Conservation (phyloP, 2,888 invertebrate genomes). For the Nephrotoma flavescens region DNA sequence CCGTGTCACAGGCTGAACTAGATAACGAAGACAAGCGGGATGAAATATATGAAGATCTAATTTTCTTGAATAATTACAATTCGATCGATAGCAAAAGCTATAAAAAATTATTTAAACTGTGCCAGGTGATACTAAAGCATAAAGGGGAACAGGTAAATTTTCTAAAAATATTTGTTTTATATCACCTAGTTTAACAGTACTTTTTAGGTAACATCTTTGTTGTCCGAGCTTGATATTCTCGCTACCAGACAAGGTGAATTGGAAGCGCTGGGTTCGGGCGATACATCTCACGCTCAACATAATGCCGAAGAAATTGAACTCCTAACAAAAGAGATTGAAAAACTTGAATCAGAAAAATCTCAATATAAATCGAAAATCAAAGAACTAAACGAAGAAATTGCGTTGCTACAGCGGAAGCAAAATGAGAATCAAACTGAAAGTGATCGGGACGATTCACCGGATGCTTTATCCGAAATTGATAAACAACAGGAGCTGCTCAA, state of each 20-base stretch:
- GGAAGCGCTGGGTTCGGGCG: conserved; percentile 6
- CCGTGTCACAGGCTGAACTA: not conserved
- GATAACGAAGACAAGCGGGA: conserved; percentile 18
- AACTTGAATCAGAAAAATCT: conserved; percentile 24
- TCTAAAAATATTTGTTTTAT: not conserved
- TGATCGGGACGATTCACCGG: conserved; percentile 34
- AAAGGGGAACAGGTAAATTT: conserved; percentile 24
- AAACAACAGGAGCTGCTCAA: conserved; percentile 37
- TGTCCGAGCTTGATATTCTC: not conserved
- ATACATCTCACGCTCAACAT: not conserved
- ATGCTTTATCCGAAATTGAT: conserved; percentile 36
- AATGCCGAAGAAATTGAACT: conserved; percentile 24
- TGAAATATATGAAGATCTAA: conserved; percentile 23
- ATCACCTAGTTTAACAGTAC: not conserved
- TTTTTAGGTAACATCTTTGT: conserved; percentile 2
- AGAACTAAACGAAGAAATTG: conserved; percentile 25
- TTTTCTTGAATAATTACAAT: conserved; percentile 19
- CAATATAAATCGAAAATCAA: conserved; percentile 21
- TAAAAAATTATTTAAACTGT: conserved; percentile 25
- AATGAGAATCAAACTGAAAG: conserved; percentile 23
- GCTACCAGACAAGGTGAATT: conserved; percentile 7
- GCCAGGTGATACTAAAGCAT: conserved; percentile 23
- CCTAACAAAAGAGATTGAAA: conserved; percentile 24
- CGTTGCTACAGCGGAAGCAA: conserved; percentile 22
- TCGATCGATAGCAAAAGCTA: conserved; percentile 26